Base-by-base conservation (phyloP, 2,888 invertebrate genomes). In the Caenorhabditis imperialis region DNA sequence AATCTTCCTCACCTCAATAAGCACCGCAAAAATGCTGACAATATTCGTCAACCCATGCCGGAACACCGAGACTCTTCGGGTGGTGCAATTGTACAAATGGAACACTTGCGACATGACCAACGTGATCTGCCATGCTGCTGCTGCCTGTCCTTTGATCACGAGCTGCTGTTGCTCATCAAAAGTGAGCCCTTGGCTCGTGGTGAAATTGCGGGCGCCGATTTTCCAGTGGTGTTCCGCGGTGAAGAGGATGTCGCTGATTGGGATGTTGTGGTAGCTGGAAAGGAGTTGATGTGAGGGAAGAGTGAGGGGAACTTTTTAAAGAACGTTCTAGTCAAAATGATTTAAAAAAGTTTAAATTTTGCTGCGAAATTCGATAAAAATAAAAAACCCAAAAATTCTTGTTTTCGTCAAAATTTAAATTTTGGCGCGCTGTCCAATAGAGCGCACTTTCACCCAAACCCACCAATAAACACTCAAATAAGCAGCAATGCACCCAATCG, bases 51-150 rank as follows among this genome's bases (percentile, higher is more conserved):
- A 73, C 27, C 87, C 87, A 53, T 87, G 87, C 8, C 81, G 80
- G 75, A 87, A 85, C 35, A 87, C 83, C n/a, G 87, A 87, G 14
- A 87, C 83, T 18, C 87, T 79, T 8, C 87, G 75, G 6, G 87
- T 87, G 14, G 87, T 86, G 72, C 87, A 87, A 74, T 87, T 86
- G 78, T 81, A 87, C 20, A 87, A 69, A 67, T 87, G 87, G 75
- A 87, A 87, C 16, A 87, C 82, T 74, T 85, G 86, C 14, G 82
- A 77, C 82, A 87, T 83, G 48, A 87, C 86, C 7, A 87, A 69
- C 16, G 85, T 86, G 30, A 87, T 83, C 62, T 87, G 87, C 86
- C 86, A 87, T 7, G 87, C 86, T 7, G 87, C 87, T 0, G 87
- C 83, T 5, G 87, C 87, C 47, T 87, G 85, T 50, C 85, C 86